Evolutionary conservation across 2,797 vertebrate genomes (phyloP).

Genomic region (Chanos chanos): DNA sequence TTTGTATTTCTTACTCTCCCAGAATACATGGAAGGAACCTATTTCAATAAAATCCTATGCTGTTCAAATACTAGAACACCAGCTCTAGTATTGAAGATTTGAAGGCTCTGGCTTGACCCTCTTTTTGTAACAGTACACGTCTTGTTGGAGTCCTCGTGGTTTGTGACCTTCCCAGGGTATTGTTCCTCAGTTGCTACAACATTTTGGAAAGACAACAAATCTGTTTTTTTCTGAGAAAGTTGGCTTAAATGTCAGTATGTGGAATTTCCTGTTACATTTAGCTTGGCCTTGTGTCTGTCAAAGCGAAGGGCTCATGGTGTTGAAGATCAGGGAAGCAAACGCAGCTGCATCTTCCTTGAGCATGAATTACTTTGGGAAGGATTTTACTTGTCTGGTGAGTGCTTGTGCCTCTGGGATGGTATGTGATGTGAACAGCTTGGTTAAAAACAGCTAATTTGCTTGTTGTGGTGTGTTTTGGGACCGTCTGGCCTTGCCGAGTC

Average conservation of each 20-base stretch:
- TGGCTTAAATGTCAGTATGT: background rate
- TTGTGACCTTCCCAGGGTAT: background rate
- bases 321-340: background rate
- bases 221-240: slow-evolving; percentile 19
- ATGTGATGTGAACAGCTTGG: no score
- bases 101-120: background rate
- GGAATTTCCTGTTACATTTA: slow-evolving; percentile 30
- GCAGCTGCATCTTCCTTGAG: background rate
- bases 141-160: background rate
- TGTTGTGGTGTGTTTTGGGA: no score
- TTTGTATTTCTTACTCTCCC: no score
- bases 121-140: background rate
- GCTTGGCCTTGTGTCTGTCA: background rate
- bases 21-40: no score
- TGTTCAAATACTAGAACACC: no score
- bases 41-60: no score
- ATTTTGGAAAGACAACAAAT: slow-evolving; percentile 13
- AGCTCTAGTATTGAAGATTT: no score
- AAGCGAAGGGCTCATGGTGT: background rate
- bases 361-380: background rate
- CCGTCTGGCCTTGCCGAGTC: no score
- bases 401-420: no score
- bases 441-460: no score
- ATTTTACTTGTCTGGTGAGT: background rate
- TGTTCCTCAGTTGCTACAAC: slow-evolving; percentile 1